phyloP scores from a whole-genome alignment of 2,888 invertebrate species.

The Notocelia uddmanniana region DNA sequence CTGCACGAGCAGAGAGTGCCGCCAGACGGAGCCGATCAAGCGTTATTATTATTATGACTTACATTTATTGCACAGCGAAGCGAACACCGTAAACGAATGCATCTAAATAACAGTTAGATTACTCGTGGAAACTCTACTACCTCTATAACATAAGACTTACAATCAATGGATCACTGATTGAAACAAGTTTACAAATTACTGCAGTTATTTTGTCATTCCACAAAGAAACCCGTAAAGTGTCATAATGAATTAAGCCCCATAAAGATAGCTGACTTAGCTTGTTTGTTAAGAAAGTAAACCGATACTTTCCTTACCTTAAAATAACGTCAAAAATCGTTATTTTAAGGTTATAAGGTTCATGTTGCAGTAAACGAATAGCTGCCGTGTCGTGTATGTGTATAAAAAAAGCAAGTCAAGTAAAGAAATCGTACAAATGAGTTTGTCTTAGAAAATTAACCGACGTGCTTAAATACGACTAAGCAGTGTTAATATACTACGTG shows the following conservation, averaged over 20 bases:
- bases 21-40: no score
- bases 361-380: not conserved
- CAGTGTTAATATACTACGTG: no score
- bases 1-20: no score
- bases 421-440: slow-evolving; percentile 31
- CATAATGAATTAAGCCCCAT: slow-evolving; percentile 20
- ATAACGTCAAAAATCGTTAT: not conserved
- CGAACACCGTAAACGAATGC: no score
- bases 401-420: slow-evolving; percentile 20
- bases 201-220: slow-evolving; percentile 1
- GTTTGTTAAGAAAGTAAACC: slow-evolving; percentile 18
- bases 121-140: not conserved
- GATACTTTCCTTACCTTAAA: slow-evolving; percentile 9
- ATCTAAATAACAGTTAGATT: not conserved
- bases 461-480: not conserved
- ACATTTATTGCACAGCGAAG: no score
- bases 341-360: not conserved
- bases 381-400: no score
- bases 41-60: no score
- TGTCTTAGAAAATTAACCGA: slow-evolving; percentile 5
- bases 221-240: slow-evolving; percentile 22
- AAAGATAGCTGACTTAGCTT: slow-evolving; percentile 21
- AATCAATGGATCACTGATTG: no score
- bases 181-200: not conserved
- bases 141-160: no score